Base-by-base conservation (phyloP, 2,113 vertebrate genomes). In the Chaetops frenatus region DNA sequence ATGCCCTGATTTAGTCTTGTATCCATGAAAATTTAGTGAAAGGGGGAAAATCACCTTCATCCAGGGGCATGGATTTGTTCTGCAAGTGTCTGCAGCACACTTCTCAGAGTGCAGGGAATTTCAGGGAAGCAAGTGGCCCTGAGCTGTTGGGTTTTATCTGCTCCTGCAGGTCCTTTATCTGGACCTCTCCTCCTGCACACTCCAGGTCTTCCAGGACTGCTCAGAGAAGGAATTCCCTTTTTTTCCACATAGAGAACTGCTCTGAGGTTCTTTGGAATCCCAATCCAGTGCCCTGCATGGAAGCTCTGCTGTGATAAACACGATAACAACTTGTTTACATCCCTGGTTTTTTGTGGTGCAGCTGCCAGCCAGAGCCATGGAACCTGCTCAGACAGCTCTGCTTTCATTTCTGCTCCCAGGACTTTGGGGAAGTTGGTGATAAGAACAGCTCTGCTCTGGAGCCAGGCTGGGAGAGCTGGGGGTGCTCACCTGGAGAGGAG, bases 321-420 rank as follows among this genome's bases (percentile, higher is more conserved):
- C 10, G 54, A 14, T 38, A 56, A 78, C 4, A 42, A 53, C 62
- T 88, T 95, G 69, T 92, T 95, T 86, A 84, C 92, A 45, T 83
- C 67, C 85, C 81, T 0, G 0, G 20, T 70, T 81, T 31, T 31
- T 19, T 45, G 51, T 61, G 65, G 58, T 58, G 64, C 27, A 12
- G 80, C 80, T 88, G 79, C 86, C 77, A 94, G 67, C 11, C 2
- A 0, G 50, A 69, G 89, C 73, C 6, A 10, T 61, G 84, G 66
- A 79, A 79, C 73, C 81, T 80, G 81, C n/a, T 77, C 50, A 66
- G 84, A 47, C 31, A 0, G 23, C 93, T 92, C 54, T 2, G 10
- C 54, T 90, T 66, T 73, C 31, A 6, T 77, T 80, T 58, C 7
- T 57, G 35, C 56, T 83, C 87, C 50, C 54, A 29, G 66, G n/a